phyloP scores from a whole-genome alignment of 1,140 invertebrate genomes.

The Aphis gossypii region DNA sequence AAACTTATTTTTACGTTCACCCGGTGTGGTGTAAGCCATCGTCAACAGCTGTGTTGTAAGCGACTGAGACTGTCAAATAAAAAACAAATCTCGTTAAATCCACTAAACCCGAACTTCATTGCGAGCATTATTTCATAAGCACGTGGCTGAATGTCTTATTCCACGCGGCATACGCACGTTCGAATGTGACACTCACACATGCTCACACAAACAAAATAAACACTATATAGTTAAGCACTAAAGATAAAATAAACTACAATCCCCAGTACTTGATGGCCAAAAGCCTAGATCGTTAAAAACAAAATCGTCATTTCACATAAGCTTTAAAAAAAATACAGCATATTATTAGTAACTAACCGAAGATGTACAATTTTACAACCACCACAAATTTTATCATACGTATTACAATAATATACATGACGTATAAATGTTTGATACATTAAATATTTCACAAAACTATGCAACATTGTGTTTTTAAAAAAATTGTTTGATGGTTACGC shows the following conservation, averaged over 20 bases:
- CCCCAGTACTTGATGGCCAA: not conserved
- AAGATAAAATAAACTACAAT: not conserved
- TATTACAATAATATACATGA: not conserved
- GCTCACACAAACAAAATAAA: conserved; percentile 5
- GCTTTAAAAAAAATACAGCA: not conserved
- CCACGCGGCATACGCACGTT: not conserved
- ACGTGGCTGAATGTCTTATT: not conserved
- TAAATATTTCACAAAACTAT: not conserved
- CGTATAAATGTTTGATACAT: not conserved
- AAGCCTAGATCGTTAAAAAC: not conserved
- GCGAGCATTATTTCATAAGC: not conserved
- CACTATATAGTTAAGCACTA: not conserved
- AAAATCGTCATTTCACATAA: not conserved
- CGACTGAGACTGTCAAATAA: conserved; percentile 10
- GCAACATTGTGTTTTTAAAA: not conserved
- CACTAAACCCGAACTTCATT: conserved; percentile 26
- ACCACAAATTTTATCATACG: too few relatives aligned
- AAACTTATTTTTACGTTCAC: conserved; percentile 25
- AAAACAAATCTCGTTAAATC: conserved; percentile 47
- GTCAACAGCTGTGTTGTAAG: conserved; percentile 34
- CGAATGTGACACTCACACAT: not conserved
- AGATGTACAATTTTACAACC: too few relatives aligned
- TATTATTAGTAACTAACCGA: not conserved
- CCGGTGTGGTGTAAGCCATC: not conserved
- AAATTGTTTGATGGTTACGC: not conserved